A percentile compares a stretch with the other conserved stretches of the same genome.
phyloP scores from a whole-genome alignment of 1,140 invertebrate species.

The Caenorhabditis elegans region WBcel235 BX284602.5:5760001-5760500 shows the following conservation, averaged over 20 bases:
- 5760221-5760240: neutral
- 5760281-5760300: slow-evolving; percentile 15
- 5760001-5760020: no score
- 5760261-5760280: slow-evolving; percentile 15
- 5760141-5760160: slow-evolving; percentile 33
- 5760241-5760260: neutral
- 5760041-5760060: no score
- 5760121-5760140: slow-evolving; percentile 26
- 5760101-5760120: slow-evolving; percentile 20
- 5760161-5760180: slow-evolving; percentile 32
- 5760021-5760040: no score
- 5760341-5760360: slow-evolving; percentile 15
- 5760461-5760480: no score
- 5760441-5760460: no score
- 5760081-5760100: neutral
- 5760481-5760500: no score
- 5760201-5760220: neutral
- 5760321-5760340: slow-evolving; percentile 10
- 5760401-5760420: neutral
- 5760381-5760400: neutral
- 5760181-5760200: slow-evolving; percentile 12
- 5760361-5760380: neutral
- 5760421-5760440: no score
- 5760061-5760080: no score
- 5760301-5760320: slow-evolving; percentile 24